These are phyloP conservation scores for Cyclophora punctaria DNA, from an alignment of 2,888 invertebrate species.

Conservation along the genomic window DNA sequence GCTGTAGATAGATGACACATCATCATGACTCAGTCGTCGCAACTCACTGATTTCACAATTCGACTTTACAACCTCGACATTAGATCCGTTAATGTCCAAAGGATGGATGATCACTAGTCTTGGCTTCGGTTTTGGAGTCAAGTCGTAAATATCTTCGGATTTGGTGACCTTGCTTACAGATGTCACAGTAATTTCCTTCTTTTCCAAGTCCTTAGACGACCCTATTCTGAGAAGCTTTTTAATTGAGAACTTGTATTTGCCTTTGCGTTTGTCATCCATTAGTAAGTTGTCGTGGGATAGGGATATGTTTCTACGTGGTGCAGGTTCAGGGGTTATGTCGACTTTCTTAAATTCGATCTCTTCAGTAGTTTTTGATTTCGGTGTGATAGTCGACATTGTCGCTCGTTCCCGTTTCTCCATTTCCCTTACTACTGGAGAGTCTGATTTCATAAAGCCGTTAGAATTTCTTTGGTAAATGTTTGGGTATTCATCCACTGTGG, in stretches of 20 bases:
- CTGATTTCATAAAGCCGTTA: constrained; percentile 72
- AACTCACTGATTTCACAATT: constrained; percentile 60
- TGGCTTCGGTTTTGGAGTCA: constrained; percentile 79
- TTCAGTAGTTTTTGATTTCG: constrained; percentile 44
- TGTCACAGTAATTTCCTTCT: constrained; percentile 63
- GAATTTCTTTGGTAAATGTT: constrained; percentile 78
- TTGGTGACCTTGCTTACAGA: constrained; percentile 64
- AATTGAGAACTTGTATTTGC: constrained; percentile 83
- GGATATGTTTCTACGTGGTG: constrained; percentile 81
- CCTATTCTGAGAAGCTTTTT: constrained; percentile 89
- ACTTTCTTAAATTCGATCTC: constrained; percentile 48
- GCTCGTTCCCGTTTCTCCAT: constrained; percentile 85
- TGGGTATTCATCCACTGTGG: constrained; percentile 64
- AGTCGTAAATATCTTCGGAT: constrained; percentile 71
- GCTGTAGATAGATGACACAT: constrained; percentile 72
- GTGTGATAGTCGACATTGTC: constrained; percentile 32
- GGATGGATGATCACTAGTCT: constrained; percentile 92
- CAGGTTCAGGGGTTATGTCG: constrained; percentile 76
- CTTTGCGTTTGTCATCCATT: constrained; percentile 79
- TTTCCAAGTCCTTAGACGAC: constrained; percentile 80
- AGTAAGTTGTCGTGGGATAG: constrained; percentile 84
- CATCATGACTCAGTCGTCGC: constrained; percentile 63
- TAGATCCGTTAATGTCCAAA: constrained; percentile 86
- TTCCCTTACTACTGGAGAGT: constrained; percentile 82
- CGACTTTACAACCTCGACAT: constrained; percentile 83